Conservation (phyloP, 2,113 vertebrate genomes). For the Vicugna pacos region DNA sequence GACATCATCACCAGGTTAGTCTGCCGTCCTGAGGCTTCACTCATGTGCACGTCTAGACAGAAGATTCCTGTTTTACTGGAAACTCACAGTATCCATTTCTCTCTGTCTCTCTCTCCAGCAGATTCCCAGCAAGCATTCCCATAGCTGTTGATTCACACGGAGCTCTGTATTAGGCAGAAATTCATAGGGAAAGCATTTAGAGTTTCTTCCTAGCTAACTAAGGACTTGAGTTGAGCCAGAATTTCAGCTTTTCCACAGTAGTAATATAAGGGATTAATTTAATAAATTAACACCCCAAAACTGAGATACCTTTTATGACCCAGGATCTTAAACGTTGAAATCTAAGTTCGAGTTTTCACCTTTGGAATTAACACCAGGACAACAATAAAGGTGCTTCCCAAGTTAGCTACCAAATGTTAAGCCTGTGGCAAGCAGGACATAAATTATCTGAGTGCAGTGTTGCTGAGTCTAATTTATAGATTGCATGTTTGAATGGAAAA, state of each 20-base stretch:
- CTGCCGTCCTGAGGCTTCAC: neutral
- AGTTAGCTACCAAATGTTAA: neutral
- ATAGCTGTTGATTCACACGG: accelerated
- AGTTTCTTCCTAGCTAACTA: neutral
- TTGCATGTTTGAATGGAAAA: slow-evolving; percentile 53
- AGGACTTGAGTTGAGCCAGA: neutral
- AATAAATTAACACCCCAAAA: neutral
- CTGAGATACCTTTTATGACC: neutral
- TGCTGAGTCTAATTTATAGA: neutral
- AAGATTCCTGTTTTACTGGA: neutral
- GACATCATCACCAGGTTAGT: slow-evolving; percentile 92
- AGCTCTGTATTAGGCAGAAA: neutral
- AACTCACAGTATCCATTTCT: neutral
- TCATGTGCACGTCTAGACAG: neutral
- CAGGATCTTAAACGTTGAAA: neutral
- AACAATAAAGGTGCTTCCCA: neutral
- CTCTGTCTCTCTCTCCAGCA: neutral
- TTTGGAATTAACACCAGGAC: neutral
- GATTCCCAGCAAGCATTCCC: neutral
- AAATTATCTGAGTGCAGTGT: neutral
- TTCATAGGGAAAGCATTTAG: neutral
- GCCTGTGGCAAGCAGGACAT: neutral
- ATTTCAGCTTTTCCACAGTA: neutral
- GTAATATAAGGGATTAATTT: neutral
- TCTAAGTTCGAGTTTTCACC: neutral